These are phyloP conservation scores for Imbricaverruca yamaguchii DNA, from an alignment of 2,888 invertebrate species.

Conservation along the genomic window DNA sequence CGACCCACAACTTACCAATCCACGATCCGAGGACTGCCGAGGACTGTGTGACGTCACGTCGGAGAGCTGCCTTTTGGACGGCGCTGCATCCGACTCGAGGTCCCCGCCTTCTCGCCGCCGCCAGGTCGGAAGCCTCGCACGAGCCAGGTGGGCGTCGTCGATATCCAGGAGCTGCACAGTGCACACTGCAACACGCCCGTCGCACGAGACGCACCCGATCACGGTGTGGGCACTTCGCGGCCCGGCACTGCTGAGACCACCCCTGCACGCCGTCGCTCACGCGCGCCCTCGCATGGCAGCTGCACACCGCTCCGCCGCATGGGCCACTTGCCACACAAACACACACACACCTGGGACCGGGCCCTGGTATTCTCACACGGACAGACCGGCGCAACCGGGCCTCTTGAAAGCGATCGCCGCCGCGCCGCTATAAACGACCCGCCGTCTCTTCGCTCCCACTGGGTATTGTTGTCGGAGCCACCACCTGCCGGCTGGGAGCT, in stretches of 20 bases:
- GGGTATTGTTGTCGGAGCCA: neutral
- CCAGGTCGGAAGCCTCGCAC: neutral
- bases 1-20: too few relatives aligned
- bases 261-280: neutral
- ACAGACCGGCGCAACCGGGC: neutral
- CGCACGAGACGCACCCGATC: neutral
- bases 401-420: constrained; percentile 6
- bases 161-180: too few relatives aligned
- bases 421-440: neutral
- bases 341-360: neutral
- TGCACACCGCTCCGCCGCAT: neutral
- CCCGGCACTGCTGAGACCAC: neutral
- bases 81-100: too few relatives aligned
- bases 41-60: too few relatives aligned
- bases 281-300: neutral
- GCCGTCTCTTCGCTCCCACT: neutral
- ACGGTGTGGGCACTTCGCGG: neutral
- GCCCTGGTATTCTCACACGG: neutral
- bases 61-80: too few relatives aligned
- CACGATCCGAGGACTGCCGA: too few relatives aligned
- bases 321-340: neutral
- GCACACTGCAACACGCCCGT: neutral
- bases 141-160: too few relatives aligned
- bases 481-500: neutral
- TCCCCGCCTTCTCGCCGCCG: neutral